A percentile compares a stretch with the other conserved stretches of the same genome.
phyloP scores from a whole-genome alignment of 2,888 invertebrate species.

The Ochropleura leucogaster region DNA sequence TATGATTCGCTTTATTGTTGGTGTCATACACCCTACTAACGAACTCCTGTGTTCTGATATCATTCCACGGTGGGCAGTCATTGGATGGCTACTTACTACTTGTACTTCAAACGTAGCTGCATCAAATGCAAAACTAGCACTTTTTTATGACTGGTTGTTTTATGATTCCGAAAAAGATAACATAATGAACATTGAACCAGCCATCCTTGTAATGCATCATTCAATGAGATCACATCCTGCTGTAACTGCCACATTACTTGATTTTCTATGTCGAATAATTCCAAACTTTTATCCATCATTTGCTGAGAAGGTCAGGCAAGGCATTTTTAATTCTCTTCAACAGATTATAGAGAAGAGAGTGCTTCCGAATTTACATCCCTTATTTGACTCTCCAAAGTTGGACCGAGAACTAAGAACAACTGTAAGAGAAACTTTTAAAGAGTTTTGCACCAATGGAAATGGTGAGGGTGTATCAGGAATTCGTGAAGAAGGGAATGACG shows the following conservation, averaged over 20 bases:
- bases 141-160: slow-evolving; percentile 98
- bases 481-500: slow-evolving; percentile 85
- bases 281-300: slow-evolving; percentile 96
- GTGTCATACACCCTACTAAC: slow-evolving; percentile 98
- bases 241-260: slow-evolving; percentile 96
- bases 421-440: slow-evolving; percentile 97
- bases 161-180: slow-evolving; percentile 97
- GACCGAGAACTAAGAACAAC: slow-evolving; percentile 95
- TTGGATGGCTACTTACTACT: slow-evolving; percentile 97
- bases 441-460: slow-evolving; percentile 93
- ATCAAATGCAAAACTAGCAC: slow-evolving; percentile 96
- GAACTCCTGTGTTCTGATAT: slow-evolving; percentile 98
- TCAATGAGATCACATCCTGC: slow-evolving; percentile 97
- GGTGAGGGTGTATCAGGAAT: slow-evolving; percentile 88
- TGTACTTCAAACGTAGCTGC: slow-evolving; percentile 97
- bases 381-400: slow-evolving; percentile 96
- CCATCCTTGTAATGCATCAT: slow-evolving; percentile 98
- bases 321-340: slow-evolving; percentile 95
- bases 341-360: slow-evolving; percentile 98
- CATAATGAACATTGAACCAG: slow-evolving; percentile 99
- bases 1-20: slow-evolving; percentile 97
- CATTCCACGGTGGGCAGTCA: slow-evolving; percentile 98
- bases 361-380: slow-evolving; percentile 95
- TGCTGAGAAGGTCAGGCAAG: slow-evolving; percentile 94
- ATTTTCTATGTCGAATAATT: slow-evolving; percentile 97